These are phyloP conservation scores for Crocodylus rhombifer DNA, from an alignment of 2,797 vertebrate genomes.

Conservation along the genomic window DNA sequence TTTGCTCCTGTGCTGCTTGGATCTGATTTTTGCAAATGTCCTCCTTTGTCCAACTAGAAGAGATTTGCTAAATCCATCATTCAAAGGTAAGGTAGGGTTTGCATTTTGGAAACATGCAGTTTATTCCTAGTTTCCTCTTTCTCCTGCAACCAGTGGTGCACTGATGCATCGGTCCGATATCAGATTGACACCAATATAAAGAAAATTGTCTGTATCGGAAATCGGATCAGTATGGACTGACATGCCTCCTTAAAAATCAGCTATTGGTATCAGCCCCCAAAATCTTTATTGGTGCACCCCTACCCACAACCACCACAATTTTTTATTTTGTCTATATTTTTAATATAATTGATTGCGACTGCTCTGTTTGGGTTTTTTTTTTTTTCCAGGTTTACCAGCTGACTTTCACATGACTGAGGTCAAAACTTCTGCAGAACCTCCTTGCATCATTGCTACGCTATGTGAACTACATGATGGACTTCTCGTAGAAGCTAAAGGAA, in stretches of 20 bases:
- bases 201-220: no score
- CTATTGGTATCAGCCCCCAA: no score
- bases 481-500: conserved; percentile 94
- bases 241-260: no score
- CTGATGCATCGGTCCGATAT: no score
- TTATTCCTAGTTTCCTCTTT: no score
- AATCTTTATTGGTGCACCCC: no score
- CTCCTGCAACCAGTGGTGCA: no score
- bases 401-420: conserved; percentile 75
- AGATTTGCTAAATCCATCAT: conserved; percentile 91
- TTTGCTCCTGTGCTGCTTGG: conserved; percentile 97
- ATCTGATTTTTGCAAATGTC: conserved; percentile 93
- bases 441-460: conserved; percentile 89
- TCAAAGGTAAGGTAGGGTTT: conserved; percentile 86
- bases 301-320: no score
- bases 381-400: conserved; percentile 84
- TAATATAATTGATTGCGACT: conserved; percentile 24
- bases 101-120: neutral
- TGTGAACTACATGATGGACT: conserved; percentile 95
- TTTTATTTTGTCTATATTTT: neutral
- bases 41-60: conserved; percentile 90
- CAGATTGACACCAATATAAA: no score
- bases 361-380: neutral
- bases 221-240: no score
- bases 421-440: conserved; percentile 77